Evolutionary conservation across 2,888 invertebrate genomes (phyloP).

Genomic region (Chymomyza procnemis): DNA sequence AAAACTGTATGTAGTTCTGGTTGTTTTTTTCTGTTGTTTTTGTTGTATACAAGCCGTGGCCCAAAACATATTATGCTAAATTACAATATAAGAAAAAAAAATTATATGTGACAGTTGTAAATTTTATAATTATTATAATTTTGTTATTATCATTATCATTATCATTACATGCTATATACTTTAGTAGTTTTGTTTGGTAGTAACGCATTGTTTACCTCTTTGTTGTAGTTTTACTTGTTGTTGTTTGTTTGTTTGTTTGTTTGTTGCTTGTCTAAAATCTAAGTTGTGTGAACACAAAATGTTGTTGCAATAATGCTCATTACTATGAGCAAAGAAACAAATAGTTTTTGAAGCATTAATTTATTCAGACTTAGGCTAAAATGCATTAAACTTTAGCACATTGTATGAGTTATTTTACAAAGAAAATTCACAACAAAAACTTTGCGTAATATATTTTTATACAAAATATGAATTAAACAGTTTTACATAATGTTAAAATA

Average conservation of each 20-base stretch:
- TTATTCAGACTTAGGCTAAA: too few relatives aligned
- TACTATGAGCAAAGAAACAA: neutral
- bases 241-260: neutral
- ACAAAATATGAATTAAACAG: too few relatives aligned
- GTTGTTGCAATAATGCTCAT: neutral
- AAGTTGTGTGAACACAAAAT: slow-evolving; percentile 1
- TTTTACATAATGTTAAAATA: too few relatives aligned
- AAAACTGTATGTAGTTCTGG: neutral
- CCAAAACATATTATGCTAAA: neutral
- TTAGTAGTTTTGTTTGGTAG: neutral
- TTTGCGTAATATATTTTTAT: too few relatives aligned
- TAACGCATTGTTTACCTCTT: neutral
- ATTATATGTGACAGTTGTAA: neutral
- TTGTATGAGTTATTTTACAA: too few relatives aligned
- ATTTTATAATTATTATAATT: neutral
- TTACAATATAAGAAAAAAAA: neutral
- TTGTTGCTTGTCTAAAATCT: neutral
- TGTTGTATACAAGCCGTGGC: neutral
- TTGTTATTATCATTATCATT: neutral
- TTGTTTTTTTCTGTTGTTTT: neutral
- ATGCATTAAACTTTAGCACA: too few relatives aligned
- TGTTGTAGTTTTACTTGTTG: neutral
- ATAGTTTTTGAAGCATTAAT: too few relatives aligned
- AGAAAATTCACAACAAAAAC: too few relatives aligned
- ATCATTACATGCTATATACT: neutral